Conservation (phyloP, 2,888 invertebrate genomes). For the Sphaerophoria taeniata region DNA sequence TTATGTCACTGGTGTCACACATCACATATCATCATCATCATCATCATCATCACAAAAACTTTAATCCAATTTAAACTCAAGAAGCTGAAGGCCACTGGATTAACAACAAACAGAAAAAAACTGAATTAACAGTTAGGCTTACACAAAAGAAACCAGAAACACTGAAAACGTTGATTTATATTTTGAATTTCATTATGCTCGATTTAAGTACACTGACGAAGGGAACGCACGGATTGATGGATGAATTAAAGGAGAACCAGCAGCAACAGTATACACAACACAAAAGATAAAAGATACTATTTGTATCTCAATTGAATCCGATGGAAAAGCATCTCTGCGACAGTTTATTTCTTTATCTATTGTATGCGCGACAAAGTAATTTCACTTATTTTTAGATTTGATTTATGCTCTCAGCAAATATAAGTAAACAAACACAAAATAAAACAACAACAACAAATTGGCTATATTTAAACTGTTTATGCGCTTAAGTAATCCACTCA, state of each 20-base stretch:
- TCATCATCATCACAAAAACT: conserved; percentile 34
- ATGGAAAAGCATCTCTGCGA: conserved; percentile 68
- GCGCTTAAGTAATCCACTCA: conserved; percentile 37
- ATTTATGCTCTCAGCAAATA: conserved; percentile 58
- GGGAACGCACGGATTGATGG: neutral
- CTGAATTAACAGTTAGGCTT: conserved; percentile 14
- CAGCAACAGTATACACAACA: neutral
- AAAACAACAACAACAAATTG: neutral
- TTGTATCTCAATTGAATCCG: conserved; percentile 62
- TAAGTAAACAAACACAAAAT: conserved; percentile 6
- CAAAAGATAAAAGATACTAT: conserved; percentile 52
- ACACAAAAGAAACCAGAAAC: neutral
- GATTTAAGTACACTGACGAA: neutral
- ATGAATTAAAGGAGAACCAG: conserved; percentile 25
- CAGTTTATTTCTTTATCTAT: conserved; percentile 6
- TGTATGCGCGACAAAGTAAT: conserved; percentile 66
- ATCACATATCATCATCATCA: neutral
- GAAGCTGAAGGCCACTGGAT: conserved; percentile 50
- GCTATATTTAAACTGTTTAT: conserved; percentile 45
- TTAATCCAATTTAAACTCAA: conserved; percentile 56
- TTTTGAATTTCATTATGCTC: conserved; percentile 49
- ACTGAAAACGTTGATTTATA: conserved; percentile 20
- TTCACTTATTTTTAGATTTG: conserved; percentile 72
- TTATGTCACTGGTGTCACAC: conserved; percentile 50
- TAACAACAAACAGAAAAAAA: conserved; percentile 24